Evolutionary conservation across 2,797 vertebrate genomes (phyloP).

Genomic region (Crenuchus spilurus): DNA sequence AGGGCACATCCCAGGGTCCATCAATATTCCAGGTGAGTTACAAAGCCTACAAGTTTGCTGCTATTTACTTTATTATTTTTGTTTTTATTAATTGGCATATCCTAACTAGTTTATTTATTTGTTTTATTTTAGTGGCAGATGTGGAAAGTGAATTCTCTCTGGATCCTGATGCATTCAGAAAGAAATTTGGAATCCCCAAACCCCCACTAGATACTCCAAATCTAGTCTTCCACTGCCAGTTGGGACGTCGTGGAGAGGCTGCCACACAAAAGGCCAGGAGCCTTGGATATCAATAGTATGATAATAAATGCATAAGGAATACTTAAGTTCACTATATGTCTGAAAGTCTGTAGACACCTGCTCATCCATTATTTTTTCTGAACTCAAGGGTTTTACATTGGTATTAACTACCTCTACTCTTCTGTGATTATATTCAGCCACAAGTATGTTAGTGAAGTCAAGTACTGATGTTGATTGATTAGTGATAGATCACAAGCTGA

Average conservation of each 20-base stretch:
- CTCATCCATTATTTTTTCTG: too few species aligned
- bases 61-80: not conserved
- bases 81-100: not conserved
- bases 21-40: conserved; percentile 79
- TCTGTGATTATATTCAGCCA: too few species aligned
- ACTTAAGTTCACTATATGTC: not conserved
- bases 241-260: conserved; percentile 72
- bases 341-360: not conserved
- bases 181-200: conserved; percentile 74
- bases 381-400: too few species aligned
- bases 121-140: conserved; percentile 67
- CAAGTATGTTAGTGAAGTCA: too few species aligned
- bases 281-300: conserved; percentile 79
- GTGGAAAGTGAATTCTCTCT: conserved; percentile 76
- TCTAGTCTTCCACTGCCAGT: conserved; percentile 82
- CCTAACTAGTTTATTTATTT: not conserved
- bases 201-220: conserved; percentile 68
- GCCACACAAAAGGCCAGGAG: conserved; percentile 73
- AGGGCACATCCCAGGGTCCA: conserved; percentile 76
- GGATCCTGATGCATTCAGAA: conserved; percentile 74
- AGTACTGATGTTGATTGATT: too few species aligned
- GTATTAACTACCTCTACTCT: too few species aligned
- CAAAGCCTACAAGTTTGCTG: not conserved
- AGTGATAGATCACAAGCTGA: too few species aligned
- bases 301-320: not conserved